Base-by-base conservation (phyloP, 1,140 invertebrate species). In the Caerostris extrusa region DNA sequence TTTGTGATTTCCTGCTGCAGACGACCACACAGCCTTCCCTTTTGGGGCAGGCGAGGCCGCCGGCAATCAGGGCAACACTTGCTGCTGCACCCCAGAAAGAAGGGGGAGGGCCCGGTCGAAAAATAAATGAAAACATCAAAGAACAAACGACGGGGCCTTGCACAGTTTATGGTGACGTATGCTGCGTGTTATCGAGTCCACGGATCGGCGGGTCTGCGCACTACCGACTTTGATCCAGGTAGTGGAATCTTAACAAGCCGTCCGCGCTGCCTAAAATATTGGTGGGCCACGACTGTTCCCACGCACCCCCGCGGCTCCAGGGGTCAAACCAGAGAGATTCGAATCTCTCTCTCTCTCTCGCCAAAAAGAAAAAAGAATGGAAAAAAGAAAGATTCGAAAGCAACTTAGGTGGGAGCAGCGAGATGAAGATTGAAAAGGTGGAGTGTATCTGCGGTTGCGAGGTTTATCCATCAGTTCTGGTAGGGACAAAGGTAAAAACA, bases 91-190 rank as follows among this genome's bases (percentile, higher is more conserved):
- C 7, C 55, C 53, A 53, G 10, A 17, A 2, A 6, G 8, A 6
- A 83, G 56, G 53, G 56, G 82, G 56, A 57, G 77, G 34, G 82
- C 7, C 56, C n/a, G 50, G 17, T 53, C 83, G 19, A 67, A 53
- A 82, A 67, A 58, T n/a, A 90, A 89, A 69, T 69, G 87, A 89
- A 89, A 89, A 89, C 87, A 89, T 69, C 58, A 69, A 55, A 55
- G 67, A 60, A 69, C 17, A 19, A 58, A 53, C 55, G 55, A 50
- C 34, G 87, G 61, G 14, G 61, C 3, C 53, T 14, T 6, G n/a
- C 50, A 82, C 69, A 71, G 90, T 91, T 91, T 91, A 91, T 91
- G 90, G 71, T 91, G 90, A 91, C 90, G 90, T 91, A 58, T 61
- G 90, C 90, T 53, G 17, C n/a, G 34, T 56, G 57, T 55, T 90